Evolutionary conservation across 2,113 vertebrate genomes (phyloP), one percentile per base, ranked within the genome.

Genomic region (Spea bombifrons): DNA sequence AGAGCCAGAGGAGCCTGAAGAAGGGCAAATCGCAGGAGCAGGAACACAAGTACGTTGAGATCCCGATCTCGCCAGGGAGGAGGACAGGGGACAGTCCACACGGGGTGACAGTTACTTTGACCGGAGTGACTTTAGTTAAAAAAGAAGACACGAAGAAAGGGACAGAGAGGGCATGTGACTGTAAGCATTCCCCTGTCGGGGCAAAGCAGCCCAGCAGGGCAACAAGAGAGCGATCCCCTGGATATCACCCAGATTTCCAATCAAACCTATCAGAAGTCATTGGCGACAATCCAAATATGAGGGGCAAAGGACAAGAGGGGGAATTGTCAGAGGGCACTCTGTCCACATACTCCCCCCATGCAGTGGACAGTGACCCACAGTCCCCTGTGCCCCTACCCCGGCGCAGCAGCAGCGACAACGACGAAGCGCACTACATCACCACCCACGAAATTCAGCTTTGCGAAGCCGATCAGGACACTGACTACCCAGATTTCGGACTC

Each of bases 381-480:
- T 53, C 49, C 30, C 57, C 68, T 4, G 1, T 53, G 4, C 10
- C 15, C 74, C 66, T 79, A 59, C 81, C 43, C 46, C 78, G 81
- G 63, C 82, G 81, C n/a, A 44, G 9, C 46, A 30, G 46, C 45
- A 82, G 81, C 73, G 83, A 80, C 9, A 83, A 80, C 9, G 92
- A 92, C 69, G 95, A 96, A 83, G 90, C 93, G 46, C 95, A 97
- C 85, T 98, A 94, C 78, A 98, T 99, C 75, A 97, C 94, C 84
- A 98, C 96, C 45, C 97, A 95, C 71, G 96, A 96, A 85, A 98
- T 98, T 84, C 94, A 96, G 84, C 93, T 98, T 67, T 93, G 92
- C 0, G 97, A 99, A 84, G 92, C 95, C 13, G 97, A 97, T 61
- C 93, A 95, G 72, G 96, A 96, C 73, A 90, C 91, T 71, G 85